Evolutionary conservation across 2,888 invertebrate species (phyloP), one percentile per base, ranked within the genome.

Genomic region (Choristoneura rosaceana): DNA sequence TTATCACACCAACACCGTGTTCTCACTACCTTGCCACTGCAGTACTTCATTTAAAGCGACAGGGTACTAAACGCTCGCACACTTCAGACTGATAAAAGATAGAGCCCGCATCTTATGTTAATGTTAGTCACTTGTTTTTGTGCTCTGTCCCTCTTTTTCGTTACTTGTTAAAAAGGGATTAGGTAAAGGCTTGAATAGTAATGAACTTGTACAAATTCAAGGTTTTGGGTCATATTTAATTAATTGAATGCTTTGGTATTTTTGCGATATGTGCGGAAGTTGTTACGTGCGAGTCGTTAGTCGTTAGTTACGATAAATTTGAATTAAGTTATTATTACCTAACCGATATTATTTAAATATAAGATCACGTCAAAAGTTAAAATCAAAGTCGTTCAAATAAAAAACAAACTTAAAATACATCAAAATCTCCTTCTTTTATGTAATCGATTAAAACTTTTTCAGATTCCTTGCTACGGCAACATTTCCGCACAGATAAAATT

Each of bases 31-130:
- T 15, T 47, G 9, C 0, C 67, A 62, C 38, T 15, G 38, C 0
- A 12, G 14, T 14, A 45, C 10, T 14, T 14, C 25, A 4, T 38
- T 58, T 63, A 71, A 7, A 25, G 4, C 15, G 71, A 71, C 66
- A 71, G 25, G 41, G 71, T 63, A 12, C 62, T 58, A 25, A 10
- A n/a, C 38, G 43, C 50, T 41, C 47, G 38, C 43, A 65, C 71
- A 62, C 66, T 62, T 50, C 59, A 64, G 12, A 59, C 76, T 78
- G 85, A 82, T 84, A 79, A 58, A 65, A 79, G 93, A 93, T 93
- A 92, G 88, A 74, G 76, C 93, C 93, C 93, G 91, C 89, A 93
- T 91, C 84, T 84, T 77, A 74, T 73, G 69, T 64, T 64, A 64
- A 73, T 69, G 64, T 69, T 52, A 69, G 61, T 62, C 70, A 75